Conservation (phyloP, 2,113 vertebrate species). For the Todiramphus chloris region DNA sequence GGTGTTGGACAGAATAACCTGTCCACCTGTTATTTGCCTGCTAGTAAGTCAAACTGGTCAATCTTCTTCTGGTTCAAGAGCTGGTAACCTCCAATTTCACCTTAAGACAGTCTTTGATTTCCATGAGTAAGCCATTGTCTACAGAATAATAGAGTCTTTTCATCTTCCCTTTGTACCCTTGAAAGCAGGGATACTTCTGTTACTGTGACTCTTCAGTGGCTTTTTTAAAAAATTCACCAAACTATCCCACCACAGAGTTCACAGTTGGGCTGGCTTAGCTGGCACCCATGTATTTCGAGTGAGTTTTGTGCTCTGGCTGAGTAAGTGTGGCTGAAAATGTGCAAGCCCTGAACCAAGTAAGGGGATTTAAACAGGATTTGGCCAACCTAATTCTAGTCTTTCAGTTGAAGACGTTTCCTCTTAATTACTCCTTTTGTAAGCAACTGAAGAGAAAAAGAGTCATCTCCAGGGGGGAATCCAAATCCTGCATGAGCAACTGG, state of each 20-base stretch:
- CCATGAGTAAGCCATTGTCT: not conserved
- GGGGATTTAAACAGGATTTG: not conserved
- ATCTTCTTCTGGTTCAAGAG: not conserved
- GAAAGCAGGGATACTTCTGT: not conserved
- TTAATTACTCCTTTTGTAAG: not conserved
- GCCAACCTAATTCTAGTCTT: not conserved
- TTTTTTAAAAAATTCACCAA: not conserved
- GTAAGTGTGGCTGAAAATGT: not conserved
- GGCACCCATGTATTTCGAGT: not conserved
- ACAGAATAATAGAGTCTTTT: not conserved
- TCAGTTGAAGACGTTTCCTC: not conserved
- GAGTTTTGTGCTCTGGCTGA: not conserved
- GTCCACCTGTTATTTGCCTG: not conserved
- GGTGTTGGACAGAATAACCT: not conserved
- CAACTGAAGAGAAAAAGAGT: not conserved
- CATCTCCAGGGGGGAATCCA: not conserved
- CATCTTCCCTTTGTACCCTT: not conserved
- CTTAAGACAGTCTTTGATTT: not conserved
- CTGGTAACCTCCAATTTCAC: not conserved
- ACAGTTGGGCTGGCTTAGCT: not conserved
- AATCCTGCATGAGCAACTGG: not conserved
- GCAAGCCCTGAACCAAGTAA: not conserved
- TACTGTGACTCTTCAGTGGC: not conserved
- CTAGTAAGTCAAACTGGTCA: not conserved
- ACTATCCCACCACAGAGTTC: not conserved